These are phyloP conservation scores for Halictus rubicundus DNA, from an alignment of 1,140 invertebrate species.

Conservation along the genomic window DNA sequence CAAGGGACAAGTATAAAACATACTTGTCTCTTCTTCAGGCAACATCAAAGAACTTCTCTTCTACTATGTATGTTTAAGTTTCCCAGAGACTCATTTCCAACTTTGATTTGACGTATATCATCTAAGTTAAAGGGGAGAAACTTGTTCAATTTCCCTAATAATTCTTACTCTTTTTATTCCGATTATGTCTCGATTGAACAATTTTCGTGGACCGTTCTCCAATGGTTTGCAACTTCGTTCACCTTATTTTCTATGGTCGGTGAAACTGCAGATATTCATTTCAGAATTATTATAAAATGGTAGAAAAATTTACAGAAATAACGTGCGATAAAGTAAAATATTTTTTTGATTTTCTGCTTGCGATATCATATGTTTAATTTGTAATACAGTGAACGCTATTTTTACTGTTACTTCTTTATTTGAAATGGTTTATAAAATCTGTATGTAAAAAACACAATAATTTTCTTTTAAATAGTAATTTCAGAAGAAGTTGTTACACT, in stretches of 20 bases:
- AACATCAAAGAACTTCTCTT: background rate
- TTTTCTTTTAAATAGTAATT: no score
- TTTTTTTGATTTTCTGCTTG: no score
- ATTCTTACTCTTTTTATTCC: background rate
- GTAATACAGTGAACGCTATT: no score
- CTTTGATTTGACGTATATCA: background rate
- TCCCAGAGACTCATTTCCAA: background rate
- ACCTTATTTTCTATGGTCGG: background rate
- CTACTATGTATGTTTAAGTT: background rate
- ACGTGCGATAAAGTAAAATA: no score
- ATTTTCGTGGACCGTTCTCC: background rate
- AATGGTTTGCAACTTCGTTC: background rate
- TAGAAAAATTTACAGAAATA: no score
- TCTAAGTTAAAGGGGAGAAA: background rate
- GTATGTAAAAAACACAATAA: no score
- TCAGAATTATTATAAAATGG: no score
- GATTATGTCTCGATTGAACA: background rate
- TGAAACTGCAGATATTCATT: no score
- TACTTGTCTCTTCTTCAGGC: background rate
- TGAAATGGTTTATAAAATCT: no score
- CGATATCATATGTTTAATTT: no score
- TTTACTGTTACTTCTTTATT: no score
- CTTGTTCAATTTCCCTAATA: constrained; percentile 1
- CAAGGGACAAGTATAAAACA: background rate
- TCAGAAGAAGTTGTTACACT: no score